phyloP scores from a whole-genome alignment of 2,113 vertebrate species.

The Struthio camelus region DNA sequence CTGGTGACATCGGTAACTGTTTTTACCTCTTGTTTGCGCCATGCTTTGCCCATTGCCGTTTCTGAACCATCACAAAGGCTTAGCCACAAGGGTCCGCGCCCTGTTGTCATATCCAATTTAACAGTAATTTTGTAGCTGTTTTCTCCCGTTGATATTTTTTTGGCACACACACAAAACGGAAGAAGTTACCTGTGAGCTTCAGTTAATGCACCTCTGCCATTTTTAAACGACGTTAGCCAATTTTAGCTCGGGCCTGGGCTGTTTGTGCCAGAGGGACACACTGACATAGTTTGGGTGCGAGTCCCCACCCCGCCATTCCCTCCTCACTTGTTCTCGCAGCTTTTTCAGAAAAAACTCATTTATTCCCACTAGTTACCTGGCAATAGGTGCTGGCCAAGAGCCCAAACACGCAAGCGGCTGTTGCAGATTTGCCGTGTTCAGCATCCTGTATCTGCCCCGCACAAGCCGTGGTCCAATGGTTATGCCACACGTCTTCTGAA shows the following conservation, averaged over 20 bases:
- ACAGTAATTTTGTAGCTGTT: not conserved
- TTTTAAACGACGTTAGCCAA: no score
- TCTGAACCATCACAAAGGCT: not conserved
- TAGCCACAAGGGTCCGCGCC: not conserved
- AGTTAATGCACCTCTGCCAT: not conserved
- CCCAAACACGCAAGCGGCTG: not conserved
- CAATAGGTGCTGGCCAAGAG: not conserved
- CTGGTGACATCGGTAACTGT: no score
- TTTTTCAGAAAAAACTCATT: not conserved
- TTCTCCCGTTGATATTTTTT: not conserved
- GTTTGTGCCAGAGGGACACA: not conserved
- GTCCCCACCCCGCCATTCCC: no score
- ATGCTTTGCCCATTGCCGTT: accelerated
- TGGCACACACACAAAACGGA: not conserved
- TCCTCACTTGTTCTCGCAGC: not conserved
- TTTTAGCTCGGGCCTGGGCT: no score
- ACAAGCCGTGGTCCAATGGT: not conserved
- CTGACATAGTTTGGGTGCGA: accelerated
- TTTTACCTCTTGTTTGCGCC: not conserved
- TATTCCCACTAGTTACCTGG: not conserved
- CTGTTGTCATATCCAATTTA: not conserved
- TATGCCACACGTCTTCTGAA: not conserved
- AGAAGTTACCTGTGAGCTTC: not conserved
- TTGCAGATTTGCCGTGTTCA: not conserved
- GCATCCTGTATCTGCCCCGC: not conserved